A percentile compares a stretch with the other conserved stretches of the same genome.
phyloP scores from a whole-genome alignment of 2,113 vertebrate species.

The Cyprinodon tularosa region DNA sequence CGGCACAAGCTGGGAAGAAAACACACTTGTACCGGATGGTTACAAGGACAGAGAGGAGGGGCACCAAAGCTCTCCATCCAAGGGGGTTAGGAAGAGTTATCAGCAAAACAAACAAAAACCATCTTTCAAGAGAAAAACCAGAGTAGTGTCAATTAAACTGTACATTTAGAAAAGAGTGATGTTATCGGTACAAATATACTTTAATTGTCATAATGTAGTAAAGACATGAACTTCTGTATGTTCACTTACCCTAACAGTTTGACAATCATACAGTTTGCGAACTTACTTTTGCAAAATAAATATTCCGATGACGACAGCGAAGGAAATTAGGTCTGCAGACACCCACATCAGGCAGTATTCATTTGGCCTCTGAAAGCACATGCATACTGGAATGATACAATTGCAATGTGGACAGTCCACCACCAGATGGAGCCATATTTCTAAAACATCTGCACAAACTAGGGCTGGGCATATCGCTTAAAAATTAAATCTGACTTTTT shows the following conservation, averaged over 20 bases:
- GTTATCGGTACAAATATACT: too few relatives aligned
- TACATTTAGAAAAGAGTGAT: background rate
- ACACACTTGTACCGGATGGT: conserved; percentile 24
- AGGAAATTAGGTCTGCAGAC: conserved; percentile 89
- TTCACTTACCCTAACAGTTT: background rate
- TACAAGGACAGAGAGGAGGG: background rate
- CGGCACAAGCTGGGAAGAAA: conserved; percentile 53
- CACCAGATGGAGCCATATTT: conserved; percentile 55
- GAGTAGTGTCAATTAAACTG: background rate
- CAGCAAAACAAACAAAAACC: conserved; percentile 29
- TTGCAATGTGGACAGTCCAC: conserved; percentile 1
- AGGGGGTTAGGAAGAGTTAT: conserved; percentile 7
- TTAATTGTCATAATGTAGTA: background rate
- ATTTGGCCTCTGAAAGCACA: conserved; percentile 84
- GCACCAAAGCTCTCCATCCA: conserved; percentile 1
- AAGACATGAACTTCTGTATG: background rate
- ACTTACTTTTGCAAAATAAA: conserved; percentile 99
- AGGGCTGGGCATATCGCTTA: too few relatives aligned
- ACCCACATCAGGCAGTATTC: conserved; percentile 94
- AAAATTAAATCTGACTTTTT: too few relatives aligned
- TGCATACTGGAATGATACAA: background rate
- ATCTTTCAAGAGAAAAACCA: background rate
- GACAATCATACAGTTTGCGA: background rate
- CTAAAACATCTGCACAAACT: background rate
- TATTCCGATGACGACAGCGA: conserved; percentile 89